Evolutionary conservation across 1,140 invertebrate genomes (phyloP).

Genomic region (Conus ventricosus): DNA sequence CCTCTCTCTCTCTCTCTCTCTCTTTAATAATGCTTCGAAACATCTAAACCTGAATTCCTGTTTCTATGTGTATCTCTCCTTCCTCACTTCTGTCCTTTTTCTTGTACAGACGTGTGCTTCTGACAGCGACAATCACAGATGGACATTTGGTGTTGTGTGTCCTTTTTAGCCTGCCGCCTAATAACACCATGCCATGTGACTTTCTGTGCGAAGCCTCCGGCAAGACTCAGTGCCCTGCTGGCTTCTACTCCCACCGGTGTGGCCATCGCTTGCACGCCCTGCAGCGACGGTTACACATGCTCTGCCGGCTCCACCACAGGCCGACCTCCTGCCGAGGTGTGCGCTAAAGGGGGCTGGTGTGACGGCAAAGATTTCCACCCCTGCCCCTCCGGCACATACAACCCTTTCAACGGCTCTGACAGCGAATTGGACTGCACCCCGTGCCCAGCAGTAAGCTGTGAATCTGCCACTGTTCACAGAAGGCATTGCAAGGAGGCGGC

Average conservation of each 20-base stretch:
- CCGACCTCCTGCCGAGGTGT: slow-evolving; percentile 53
- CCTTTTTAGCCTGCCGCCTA: not conserved
- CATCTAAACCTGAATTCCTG: not conserved
- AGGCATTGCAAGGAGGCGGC: too few species aligned
- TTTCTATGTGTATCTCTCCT: not conserved
- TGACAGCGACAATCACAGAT: too few species aligned
- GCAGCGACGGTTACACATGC: slow-evolving; percentile 65
- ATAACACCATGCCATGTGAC: too few species aligned
- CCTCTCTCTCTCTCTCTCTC: not conserved
- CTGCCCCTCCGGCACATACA: slow-evolving; percentile 67
- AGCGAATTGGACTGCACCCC: slow-evolving; percentile 51
- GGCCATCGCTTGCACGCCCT: slow-evolving; percentile 54
- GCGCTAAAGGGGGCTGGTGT: slow-evolving; percentile 67
- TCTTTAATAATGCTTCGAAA: not conserved
- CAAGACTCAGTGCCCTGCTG: slow-evolving; percentile 59
- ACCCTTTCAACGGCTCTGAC: slow-evolving; percentile 64
- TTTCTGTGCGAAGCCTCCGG: slow-evolving; percentile 13
- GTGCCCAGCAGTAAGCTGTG: slow-evolving; percentile 61
- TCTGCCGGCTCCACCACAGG: slow-evolving; percentile 56
- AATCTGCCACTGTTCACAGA: too few species aligned
- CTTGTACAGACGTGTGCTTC: not conserved
- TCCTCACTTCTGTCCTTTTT: not conserved
- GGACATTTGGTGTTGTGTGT: too few species aligned
- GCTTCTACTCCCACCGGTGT: slow-evolving; percentile 64
- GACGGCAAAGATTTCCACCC: slow-evolving; percentile 65